phyloP scores from a whole-genome alignment of 2,797 vertebrate species.

The Clarias pachynema region DNA sequence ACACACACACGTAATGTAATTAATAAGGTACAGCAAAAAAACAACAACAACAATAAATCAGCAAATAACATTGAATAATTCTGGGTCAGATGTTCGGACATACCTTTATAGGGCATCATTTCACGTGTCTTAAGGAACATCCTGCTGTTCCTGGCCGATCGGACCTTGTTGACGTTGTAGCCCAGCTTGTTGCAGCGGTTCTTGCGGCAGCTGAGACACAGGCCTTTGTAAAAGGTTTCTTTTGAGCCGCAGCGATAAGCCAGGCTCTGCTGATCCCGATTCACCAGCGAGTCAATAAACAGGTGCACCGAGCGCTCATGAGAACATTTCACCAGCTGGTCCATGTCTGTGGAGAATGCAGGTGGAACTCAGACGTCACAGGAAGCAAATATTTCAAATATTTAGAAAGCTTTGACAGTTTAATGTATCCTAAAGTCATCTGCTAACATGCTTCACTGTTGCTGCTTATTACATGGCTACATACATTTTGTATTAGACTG shows the following conservation, averaged over 20 bases:
- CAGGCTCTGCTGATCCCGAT: conserved; percentile 78
- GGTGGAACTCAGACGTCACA: conserved; percentile 16
- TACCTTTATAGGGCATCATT: conserved; percentile 86
- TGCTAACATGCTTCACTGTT: neutral
- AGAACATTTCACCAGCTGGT: conserved; percentile 85
- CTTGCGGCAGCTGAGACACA: conserved; percentile 87
- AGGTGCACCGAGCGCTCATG: conserved; percentile 88
- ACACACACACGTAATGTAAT: neutral
- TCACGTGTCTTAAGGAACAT: conserved; percentile 86
- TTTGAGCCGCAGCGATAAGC: conserved; percentile 84
- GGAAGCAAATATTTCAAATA: neutral
- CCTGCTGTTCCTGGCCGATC: conserved; percentile 76
- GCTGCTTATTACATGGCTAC: neutral
- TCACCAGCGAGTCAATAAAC: conserved; percentile 86
- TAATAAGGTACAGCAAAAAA: neutral
- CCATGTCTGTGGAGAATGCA: conserved; percentile 72
- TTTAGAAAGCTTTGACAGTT: neutral
- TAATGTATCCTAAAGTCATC: too few relatives aligned
- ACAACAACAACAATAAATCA: neutral
- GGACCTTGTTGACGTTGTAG: conserved; percentile 81
- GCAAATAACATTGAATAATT: neutral
- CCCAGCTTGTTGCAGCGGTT: conserved; percentile 88
- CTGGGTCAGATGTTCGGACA: neutral
- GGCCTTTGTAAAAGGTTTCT: conserved; percentile 84
- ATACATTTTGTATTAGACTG: neutral